These are phyloP conservation scores for Pristis pectinata DNA, from an alignment of 2,797 vertebrate species.

Conservation along the genomic window DNA sequence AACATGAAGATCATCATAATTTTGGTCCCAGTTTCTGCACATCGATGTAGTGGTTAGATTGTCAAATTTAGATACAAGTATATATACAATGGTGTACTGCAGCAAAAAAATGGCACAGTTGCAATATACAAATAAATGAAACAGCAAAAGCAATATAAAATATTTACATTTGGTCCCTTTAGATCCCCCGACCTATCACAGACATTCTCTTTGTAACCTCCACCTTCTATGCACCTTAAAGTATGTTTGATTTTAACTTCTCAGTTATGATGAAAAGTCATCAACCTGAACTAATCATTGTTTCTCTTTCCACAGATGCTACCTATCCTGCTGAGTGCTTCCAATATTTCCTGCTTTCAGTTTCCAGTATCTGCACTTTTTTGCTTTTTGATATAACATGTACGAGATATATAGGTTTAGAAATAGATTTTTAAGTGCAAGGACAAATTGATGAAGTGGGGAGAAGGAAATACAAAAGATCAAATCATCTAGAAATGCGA, in stretches of 20 bases:
- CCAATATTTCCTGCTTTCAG: too few species aligned
- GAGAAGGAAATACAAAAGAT: not conserved
- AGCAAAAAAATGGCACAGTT: not conserved
- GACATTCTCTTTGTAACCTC: too few species aligned
- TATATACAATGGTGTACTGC: not conserved
- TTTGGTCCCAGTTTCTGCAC: too few species aligned
- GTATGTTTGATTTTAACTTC: too few species aligned
- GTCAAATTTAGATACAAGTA: not conserved
- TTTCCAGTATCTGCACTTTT: too few species aligned
- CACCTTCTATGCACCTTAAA: too few species aligned
- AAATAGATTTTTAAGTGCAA: not conserved
- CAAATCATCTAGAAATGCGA: not conserved
- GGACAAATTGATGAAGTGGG: not conserved
- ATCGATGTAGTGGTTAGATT: not conserved
- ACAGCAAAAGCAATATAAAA: not conserved
- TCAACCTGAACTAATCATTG: too few species aligned
- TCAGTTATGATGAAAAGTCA: too few species aligned
- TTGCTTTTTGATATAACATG: not conserved
- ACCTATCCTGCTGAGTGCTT: too few species aligned
- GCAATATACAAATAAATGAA: not conserved
- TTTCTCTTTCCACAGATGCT: too few species aligned
- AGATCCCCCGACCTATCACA: too few species aligned
- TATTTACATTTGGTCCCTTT: too few species aligned
- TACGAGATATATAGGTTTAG: not conserved
- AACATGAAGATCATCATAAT: not conserved